Percentiles rank a stretch among this genome's conserved stretches.
phyloP scores from a whole-genome alignment of 2,113 vertebrate species.

The Siniperca knerii region DNA sequence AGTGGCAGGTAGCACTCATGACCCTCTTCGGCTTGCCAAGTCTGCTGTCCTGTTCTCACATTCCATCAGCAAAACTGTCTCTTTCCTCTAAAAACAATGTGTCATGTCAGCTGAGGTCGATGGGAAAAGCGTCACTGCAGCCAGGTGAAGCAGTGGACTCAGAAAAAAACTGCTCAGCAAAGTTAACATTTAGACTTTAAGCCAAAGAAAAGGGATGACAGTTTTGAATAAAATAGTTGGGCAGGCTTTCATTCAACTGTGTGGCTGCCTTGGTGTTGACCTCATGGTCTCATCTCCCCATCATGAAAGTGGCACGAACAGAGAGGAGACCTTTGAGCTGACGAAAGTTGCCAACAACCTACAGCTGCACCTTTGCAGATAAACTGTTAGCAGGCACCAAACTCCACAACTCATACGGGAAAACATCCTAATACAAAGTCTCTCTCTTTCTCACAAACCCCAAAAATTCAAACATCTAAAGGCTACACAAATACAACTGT shows the following conservation, averaged over 20 bases:
- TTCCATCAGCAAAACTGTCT: constrained; percentile 46
- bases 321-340: constrained; percentile 60
- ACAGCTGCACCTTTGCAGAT: constrained; percentile 81
- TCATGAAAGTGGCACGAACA: constrained; percentile 61
- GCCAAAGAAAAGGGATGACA: constrained; percentile 6
- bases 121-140: constrained; percentile 30
- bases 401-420: constrained; percentile 34
- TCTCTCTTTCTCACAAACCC: constrained; percentile 11
- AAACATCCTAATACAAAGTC: constrained; percentile 35
- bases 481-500: constrained; percentile 44
- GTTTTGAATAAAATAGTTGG: constrained; percentile 6
- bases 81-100: constrained; percentile 47
- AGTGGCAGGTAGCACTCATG: constrained; percentile 57
- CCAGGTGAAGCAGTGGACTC: constrained; percentile 23
- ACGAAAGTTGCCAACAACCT: constrained; percentile 56
- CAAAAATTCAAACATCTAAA: constrained; percentile 42
- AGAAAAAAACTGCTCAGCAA: background rate
- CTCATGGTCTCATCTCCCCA: constrained; percentile 52
- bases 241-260: constrained; percentile 34
- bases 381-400: constrained; percentile 60
- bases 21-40: constrained; percentile 38
- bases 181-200: constrained; percentile 49
- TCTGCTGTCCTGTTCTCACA: constrained; percentile 49
- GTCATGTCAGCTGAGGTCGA: constrained; percentile 38
- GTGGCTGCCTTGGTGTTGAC: constrained; percentile 47